phyloP scores from a whole-genome alignment of 2,888 invertebrate species.

The Cryptosula pallasiana region DNA sequence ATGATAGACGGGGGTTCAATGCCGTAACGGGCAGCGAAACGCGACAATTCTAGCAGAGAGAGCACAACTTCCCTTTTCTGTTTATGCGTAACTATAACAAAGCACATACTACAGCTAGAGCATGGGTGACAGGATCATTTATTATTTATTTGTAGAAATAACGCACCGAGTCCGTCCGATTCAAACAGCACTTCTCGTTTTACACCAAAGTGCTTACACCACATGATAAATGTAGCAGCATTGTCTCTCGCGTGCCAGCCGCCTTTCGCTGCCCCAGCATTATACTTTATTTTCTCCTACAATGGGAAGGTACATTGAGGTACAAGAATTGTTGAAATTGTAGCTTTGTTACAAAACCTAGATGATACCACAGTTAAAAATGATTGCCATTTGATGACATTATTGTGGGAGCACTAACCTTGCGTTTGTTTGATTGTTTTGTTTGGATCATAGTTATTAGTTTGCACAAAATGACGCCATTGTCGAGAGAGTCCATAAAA shows the following conservation, averaged over 20 bases:
- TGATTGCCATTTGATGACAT: no score
- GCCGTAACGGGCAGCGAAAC: constrained; percentile 67
- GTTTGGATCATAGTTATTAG: constrained; percentile 74
- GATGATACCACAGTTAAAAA: no score
- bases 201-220: constrained; percentile 77
- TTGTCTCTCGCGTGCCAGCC: constrained; percentile 83
- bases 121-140: no score
- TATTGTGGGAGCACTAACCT: no score
- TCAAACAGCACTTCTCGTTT: constrained; percentile 83
- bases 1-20: constrained; percentile 78
- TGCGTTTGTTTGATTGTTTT: constrained; percentile 43
- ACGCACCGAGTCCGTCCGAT: constrained; percentile 77
- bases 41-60: constrained; percentile 77
- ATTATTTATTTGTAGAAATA: no score
- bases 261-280: neutral
- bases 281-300: constrained; percentile 13
- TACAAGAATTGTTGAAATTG: no score
- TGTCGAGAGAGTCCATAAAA: constrained; percentile 75
- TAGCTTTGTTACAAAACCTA: no score
- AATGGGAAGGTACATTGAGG: neutral
- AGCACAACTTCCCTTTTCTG: constrained; percentile 78
- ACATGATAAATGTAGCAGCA: constrained; percentile 80
- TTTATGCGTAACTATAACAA: constrained; percentile 73
- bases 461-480: constrained; percentile 75
- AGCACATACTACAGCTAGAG: no score